Conservation (phyloP, 2,113 vertebrate genomes). For the Labeo rohita region DNA sequence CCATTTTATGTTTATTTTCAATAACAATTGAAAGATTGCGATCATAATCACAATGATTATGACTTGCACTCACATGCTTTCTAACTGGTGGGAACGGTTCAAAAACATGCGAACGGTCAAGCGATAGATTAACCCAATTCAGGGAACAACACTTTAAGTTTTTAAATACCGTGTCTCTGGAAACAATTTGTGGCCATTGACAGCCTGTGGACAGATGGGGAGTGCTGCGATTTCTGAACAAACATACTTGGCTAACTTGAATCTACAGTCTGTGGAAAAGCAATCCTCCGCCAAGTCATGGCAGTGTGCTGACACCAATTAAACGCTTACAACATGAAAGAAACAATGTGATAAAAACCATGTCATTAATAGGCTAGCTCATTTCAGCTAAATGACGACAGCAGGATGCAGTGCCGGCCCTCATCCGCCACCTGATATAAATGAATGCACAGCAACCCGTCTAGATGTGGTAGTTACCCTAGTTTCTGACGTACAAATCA, state of each 20-base stretch:
- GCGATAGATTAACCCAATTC: not conserved
- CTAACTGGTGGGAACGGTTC: not conserved
- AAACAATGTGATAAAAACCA: constrained; percentile 28
- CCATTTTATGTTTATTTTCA: not conserved
- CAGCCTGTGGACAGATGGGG: constrained; percentile 43
- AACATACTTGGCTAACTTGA: constrained; percentile 1
- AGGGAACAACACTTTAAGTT: constrained; percentile 20
- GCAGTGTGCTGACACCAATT: constrained; percentile 11
- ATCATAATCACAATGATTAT: constrained; percentile 16
- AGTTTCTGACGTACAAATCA: not conserved
- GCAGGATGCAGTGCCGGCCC: not conserved
- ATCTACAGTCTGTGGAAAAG: constrained; percentile 23
- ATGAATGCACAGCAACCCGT: not conserved
- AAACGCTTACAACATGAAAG: not conserved
- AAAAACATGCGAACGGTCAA: constrained; percentile 7
- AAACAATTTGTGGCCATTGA: constrained; percentile 26
- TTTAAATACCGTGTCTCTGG: constrained; percentile 28
- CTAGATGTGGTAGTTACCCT: not conserved
- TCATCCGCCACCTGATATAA: not conserved
- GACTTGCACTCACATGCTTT: not conserved
- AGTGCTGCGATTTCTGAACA: constrained; percentile 22
- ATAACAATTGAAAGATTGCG: not conserved
- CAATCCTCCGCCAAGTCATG: not conserved
- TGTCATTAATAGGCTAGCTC: constrained; percentile 9
- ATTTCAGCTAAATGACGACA: not conserved